Base-by-base conservation (phyloP, 2,888 invertebrate genomes). In the Volucella bombylans region DNA sequence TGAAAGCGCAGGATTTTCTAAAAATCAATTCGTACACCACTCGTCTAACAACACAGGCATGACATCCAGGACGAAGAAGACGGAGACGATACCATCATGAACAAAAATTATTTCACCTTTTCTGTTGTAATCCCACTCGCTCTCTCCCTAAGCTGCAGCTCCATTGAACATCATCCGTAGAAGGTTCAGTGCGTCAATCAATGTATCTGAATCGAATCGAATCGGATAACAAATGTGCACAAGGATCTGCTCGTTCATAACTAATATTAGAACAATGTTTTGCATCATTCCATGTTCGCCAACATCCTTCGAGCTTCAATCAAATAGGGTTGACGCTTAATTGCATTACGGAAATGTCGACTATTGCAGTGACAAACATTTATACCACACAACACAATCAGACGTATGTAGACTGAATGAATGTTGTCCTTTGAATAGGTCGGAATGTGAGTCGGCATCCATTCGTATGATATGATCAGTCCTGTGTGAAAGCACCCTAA, bases 271-370 rank as follows among this genome's bases (percentile, higher is more conserved):
- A 61, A 55, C 59, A 67, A 55, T 49, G 41, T 50, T 57, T 43
- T 61, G 49, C 49, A 38, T 14, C 31, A 11, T 10, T 0, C 41
- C 9, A 12, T 45, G 18, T 14, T 41, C 31, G 23, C n/a, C 45
- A 2, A 12, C 10, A 50, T 62, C 38, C 8, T 18, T 31, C 52
- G 54, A 18, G 15, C 4, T 73, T 73, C 18, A 50, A 57, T 73
- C n/a, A 45, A 69, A 65, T 38, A 14, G 43, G 57, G 39, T 52
- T 61, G 50, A 11, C 45, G 50, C 65, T 77, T 77, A 65, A 82
- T 82, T 82, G 77, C 65, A 64, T 82, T 47, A 82, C 31, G 57
- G 68, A 54, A 62, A 62, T 80, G 62, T 76, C 23, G 39, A 61
- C 50, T 39, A 41, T n/a, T 50, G 10, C 12, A 54, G 4, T 45